Conservation (phyloP, 2,113 vertebrate species). For the Dendrocopos noguchii region DNA sequence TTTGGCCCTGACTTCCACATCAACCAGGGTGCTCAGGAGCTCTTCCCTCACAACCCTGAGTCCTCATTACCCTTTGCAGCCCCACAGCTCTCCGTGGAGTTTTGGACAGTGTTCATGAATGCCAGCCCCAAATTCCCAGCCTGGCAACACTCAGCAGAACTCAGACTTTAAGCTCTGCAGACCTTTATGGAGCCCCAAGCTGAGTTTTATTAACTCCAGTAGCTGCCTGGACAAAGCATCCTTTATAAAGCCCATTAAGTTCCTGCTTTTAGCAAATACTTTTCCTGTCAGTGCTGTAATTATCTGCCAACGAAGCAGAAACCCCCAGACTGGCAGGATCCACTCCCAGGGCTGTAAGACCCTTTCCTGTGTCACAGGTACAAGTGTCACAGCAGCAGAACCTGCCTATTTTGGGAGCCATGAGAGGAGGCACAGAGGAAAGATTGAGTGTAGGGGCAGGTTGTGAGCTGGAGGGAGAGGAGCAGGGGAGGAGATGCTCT, state of each 20-base stretch:
- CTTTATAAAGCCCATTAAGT: slow-evolving; percentile 18
- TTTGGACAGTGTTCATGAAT: background rate
- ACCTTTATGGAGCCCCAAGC: background rate
- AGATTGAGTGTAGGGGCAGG: background rate
- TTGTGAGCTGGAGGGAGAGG: background rate
- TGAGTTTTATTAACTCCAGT: slow-evolving; percentile 26
- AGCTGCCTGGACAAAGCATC: slow-evolving; percentile 33
- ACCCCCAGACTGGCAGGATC: background rate
- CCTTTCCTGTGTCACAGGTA: background rate
- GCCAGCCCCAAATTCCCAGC: background rate
- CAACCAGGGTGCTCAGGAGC: background rate
- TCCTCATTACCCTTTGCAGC: background rate
- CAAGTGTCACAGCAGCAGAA: background rate
- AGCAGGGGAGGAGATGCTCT: background rate
- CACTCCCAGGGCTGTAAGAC: background rate
- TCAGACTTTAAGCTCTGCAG: background rate
- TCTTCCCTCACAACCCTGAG: accelerated
- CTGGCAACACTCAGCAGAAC: background rate
- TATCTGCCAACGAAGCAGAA: background rate
- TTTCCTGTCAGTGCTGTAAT: slow-evolving; percentile 4
- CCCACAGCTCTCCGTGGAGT: background rate
- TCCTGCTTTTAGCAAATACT: slow-evolving; percentile 12
- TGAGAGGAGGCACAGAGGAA: background rate
- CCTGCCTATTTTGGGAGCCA: background rate
- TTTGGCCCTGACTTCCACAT: accelerated